Base-by-base conservation (phyloP, 2,888 invertebrate genomes). In the Polylopha cassiicola region DNA sequence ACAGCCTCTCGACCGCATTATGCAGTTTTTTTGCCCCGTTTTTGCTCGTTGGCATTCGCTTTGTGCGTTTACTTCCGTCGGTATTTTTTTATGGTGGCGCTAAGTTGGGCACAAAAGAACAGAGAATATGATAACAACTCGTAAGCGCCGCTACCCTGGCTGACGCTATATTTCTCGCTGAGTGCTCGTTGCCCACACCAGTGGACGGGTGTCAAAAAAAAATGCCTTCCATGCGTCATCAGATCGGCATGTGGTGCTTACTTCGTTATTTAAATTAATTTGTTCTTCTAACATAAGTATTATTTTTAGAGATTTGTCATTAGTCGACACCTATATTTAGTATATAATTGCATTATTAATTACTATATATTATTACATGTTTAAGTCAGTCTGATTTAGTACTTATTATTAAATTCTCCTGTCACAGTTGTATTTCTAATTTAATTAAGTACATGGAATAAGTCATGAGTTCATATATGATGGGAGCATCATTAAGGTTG, bases 31-130 rank as follows among this genome's bases (percentile, higher is more conserved):
- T 77, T 76, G 50, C 50, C 31, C 28, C 61, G 57, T 81, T 82
- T 84, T 84, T 81, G 80, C 65, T 68, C 65, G 60, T 55, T 73
- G 79, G 78, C 63, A 78, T 82, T 84, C 58, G 71, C 81, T 81
- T 84, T 82, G 84, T 81, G 71, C 58, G 64, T 61, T 66, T 73
- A 84, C 82, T 85, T 84, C 84, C 81, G 81, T 79, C 82, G 74
- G 60, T 66, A 55, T 70, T 74, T 65, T 74, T 81, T 81, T 75
- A 68, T 77, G 68, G 69, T 74, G 85, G 85, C 85, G 85, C 84
- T 84, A 76, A 74, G 58, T 61, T 71, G 64, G 65, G 58, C 69
- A 65, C 77, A 76, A 78, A 80, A 72, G 62, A 70, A 55, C 53
- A 34, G 53, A 53, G 55, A 57, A 58, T 57, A 53, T 48, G 55